Evolutionary conservation across 2,113 vertebrate species (phyloP), one percentile per base, ranked within the genome.

Genomic region (Mustela lutreola): DNA sequence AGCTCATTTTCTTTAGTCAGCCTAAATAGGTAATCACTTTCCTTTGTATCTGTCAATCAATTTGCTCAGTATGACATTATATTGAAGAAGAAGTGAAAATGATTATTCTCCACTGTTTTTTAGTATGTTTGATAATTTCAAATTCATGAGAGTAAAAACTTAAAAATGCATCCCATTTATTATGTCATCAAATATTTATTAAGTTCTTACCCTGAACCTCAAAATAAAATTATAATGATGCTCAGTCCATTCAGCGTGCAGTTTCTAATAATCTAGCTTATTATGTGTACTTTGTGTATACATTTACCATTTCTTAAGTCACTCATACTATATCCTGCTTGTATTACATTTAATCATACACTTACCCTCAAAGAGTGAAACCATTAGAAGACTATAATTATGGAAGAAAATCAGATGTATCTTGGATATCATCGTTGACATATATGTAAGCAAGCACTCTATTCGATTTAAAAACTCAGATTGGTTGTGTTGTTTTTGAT

Each of bases 21-120:
- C 89, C 82, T 93, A 79, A 91, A 78, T 85, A 93, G 65, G 42
- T 93, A 60, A 88, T 87, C 56, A 80, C 56, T 84, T 96, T 89
- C 83, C n/a, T 96, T 95, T 94, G n/a, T 95, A n/a, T 78, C 19
- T 86, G 45, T 48, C 86, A 73, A 16, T 94, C 85, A 82, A 26
- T 76, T 87, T 90, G 48, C 21, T 56, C 73, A 53, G 15, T 83
- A 65, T 75, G n/a, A 67, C 87, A 81, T 81, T 50, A 50, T 70
- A 48, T 94, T 82, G 79, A n/a, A 83, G 79, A n/a, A 83, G 28
- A 92, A 86, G 78, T 80, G 36, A 92, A 95, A 89, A 65, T 71
- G 12, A 86, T 58, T 70, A 31, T 36, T 62, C 24, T 85, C 33
- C 48, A 60, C 0, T 85, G 10, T 50, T 85, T 73, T 85, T 86